Conservation (phyloP, 2,113 vertebrate species). For the Eidolon helvum region DNA sequence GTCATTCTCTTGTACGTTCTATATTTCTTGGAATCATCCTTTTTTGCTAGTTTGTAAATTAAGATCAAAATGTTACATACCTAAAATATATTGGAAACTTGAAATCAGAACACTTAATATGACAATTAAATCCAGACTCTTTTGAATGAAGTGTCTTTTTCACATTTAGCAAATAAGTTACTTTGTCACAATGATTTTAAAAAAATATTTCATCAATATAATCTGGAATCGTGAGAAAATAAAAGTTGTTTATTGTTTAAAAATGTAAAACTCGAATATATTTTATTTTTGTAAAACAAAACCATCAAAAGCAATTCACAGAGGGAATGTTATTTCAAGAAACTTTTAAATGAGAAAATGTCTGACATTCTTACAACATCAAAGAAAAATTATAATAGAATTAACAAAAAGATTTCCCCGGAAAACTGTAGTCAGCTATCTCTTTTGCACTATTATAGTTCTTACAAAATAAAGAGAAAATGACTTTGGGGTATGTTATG, state of each 20-base stretch:
- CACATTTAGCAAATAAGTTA: not conserved
- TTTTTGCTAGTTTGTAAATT: conserved; percentile 12
- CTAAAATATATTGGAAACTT: not conserved
- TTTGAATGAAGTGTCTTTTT: not conserved
- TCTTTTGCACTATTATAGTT: not conserved
- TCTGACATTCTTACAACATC: not conserved
- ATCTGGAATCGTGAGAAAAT: conserved; percentile 1
- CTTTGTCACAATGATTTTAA: not conserved
- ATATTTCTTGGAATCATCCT: not conserved
- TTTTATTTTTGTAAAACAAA: conserved; percentile 28
- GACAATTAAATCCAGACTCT: not conserved
- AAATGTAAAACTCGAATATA: not conserved
- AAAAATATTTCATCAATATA: not conserved
- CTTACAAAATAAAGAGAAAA: not conserved
- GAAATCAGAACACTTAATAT: conserved; percentile 19
- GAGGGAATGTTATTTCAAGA: not conserved
- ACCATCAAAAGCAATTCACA: conserved; percentile 28
- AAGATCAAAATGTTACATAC: not conserved
- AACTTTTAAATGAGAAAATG: conserved; percentile 8
- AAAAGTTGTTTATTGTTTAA: not conserved
- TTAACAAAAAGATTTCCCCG: not conserved
- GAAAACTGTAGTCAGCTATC: not conserved
- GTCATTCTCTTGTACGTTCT: not conserved
- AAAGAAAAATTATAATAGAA: conserved; percentile 3
- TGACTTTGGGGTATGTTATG: not conserved